Evolutionary conservation across 2,888 invertebrate species (phyloP), one percentile per base, ranked within the genome.

Genomic region (Gasteruption jaculator): DNA sequence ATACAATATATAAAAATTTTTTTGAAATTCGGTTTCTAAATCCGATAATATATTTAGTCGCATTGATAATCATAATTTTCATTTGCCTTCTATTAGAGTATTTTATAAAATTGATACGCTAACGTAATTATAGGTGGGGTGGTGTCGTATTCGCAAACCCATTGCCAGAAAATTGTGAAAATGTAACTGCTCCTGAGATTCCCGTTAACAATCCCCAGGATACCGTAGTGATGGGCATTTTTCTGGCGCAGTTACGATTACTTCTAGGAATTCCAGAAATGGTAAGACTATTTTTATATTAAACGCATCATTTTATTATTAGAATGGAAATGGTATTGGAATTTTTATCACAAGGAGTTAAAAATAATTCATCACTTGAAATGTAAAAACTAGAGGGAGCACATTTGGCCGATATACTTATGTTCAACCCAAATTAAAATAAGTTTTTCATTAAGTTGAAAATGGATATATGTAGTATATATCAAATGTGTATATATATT

Each of bases 71-170:
- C 15, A 11, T 27, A 22, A 24, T 18, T 36, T 20, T 36, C 10
- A 20, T 11, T 34, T 11, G 4, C n/a, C 5, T 36, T 19, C 25
- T 16, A 31, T 4, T 18, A 5, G n/a, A 16, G 11, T 12, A 6
- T 6, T 6, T 8, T 7, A 12, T 6, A 29, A 29, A 29, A 6
- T 12, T 6, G 7, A 14, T 7, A 27, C 27, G 6, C 12, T 22
- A 12, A 27, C 37, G 20, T 39, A 22, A 20, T 42, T 45, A 7
- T 26, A 69, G 88, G 44, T 95, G 95, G 95, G 95, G 95, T 27
- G 92, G 91, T 1, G 83, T 95, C 44, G 78, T 85, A 35, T 78
- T 95, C 25, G 76, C 81, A 43, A 89, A 84, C 68, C 84, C 88
- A 5, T 74, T 80, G 2, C 55, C 65, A 10, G 71, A 69, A 0